Conservation (phyloP, 2,797 vertebrate species). For the Ficedula albicollis region DNA sequence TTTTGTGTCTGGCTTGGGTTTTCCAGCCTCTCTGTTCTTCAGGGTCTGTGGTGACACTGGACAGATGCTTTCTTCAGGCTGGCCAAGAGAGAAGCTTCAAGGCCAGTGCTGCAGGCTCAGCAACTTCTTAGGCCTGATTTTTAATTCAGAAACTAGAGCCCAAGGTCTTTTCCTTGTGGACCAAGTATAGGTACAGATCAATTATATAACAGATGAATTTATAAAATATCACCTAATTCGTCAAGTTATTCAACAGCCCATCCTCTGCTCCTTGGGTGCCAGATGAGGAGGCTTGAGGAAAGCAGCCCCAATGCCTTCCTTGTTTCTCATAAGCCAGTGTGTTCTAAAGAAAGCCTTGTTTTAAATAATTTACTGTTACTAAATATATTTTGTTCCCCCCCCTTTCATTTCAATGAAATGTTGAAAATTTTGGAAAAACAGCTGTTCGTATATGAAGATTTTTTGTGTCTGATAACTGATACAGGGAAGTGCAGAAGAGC, state of each 20-base stretch:
- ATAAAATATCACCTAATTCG: neutral
- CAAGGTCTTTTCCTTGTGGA: neutral
- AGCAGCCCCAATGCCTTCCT: neutral
- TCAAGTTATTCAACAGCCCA: neutral
- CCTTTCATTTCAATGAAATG: neutral
- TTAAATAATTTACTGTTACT: neutral
- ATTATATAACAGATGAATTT: neutral
- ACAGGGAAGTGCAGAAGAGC: neutral
- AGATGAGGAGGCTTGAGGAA: neutral
- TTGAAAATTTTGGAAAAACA: neutral
- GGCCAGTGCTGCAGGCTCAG: neutral
- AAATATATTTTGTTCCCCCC: neutral
- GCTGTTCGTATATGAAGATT: neutral
- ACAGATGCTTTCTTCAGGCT: neutral
- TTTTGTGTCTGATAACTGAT: neutral
- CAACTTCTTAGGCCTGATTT: neutral
- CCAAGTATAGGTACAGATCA: neutral
- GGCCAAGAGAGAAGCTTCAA: neutral
- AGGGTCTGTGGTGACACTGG: neutral
- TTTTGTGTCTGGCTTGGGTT: neutral
- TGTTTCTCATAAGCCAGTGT: neutral
- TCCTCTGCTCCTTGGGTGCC: neutral
- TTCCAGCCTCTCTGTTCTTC: neutral
- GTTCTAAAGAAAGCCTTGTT: neutral
- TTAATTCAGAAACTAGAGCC: neutral